These are phyloP conservation scores for Ametastegia equiseti DNA, from an alignment of 2,888 invertebrate species.

Conservation along the genomic window DNA sequence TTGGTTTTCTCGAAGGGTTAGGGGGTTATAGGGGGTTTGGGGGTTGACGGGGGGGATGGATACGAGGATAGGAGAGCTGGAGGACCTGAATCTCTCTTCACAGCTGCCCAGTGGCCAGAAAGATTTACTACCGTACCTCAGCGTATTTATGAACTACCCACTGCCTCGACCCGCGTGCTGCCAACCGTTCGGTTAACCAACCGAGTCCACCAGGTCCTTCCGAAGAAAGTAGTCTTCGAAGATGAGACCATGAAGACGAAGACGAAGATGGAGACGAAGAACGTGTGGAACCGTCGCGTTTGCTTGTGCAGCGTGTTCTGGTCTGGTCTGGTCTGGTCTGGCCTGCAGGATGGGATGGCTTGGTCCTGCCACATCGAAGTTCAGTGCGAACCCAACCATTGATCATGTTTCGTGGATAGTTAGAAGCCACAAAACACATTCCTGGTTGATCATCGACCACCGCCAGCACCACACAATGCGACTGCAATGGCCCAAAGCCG, in stretches of 20 bases:
- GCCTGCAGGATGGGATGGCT: conserved; percentile 52
- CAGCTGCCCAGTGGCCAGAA: conserved; percentile 66
- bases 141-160: conserved; percentile 74
- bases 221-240: too few relatives aligned
- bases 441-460: conserved; percentile 62
- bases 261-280: too few relatives aligned
- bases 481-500: conserved; percentile 25
- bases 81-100: conserved; percentile 65
- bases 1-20: too few relatives aligned
- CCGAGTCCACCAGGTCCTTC: neutral
- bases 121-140: conserved; percentile 74
- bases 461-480: conserved; percentile 60
- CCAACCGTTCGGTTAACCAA: neutral
- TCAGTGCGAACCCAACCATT: conserved; percentile 71
- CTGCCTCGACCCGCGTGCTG: conserved; percentile 43
- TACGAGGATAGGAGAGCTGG: conserved; percentile 1
- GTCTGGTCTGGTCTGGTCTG: neutral
- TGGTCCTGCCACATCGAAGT: too few relatives aligned
- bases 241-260: neutral
- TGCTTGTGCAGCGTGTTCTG: too few relatives aligned
- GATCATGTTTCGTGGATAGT: conserved; percentile 72
- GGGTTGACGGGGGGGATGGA: conserved; percentile 60
- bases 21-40: too few relatives aligned
- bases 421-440: conserved; percentile 72
- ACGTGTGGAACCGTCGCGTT: too few relatives aligned